Base-by-base conservation (phyloP, 2,797 vertebrate genomes). In the Catharus ustulatus region DNA sequence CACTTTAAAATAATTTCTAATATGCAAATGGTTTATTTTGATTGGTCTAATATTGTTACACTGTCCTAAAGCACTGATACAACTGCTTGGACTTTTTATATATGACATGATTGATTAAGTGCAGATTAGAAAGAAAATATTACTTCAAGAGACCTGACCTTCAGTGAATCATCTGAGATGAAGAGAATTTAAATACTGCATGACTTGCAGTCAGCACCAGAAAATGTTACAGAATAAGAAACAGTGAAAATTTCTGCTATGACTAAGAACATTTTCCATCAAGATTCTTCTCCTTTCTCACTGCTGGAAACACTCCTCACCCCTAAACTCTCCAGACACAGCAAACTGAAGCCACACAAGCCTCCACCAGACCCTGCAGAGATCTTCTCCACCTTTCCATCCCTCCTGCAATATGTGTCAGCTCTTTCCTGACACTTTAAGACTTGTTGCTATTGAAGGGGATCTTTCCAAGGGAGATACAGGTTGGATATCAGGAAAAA, bases 91-190 rank as follows among this genome's bases (percentile, higher is more conserved):
- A 68, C 45, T 92, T 89, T 75, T 88, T 92, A 64, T 77, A 61
- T 69, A 58, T 73, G 42, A 78, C 51, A 91, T 94, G 92, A 96
- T 89, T 96, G 94, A 96, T 95, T 88, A 84, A 59, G 48, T 89
- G 59, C 57, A 93, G 92, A 89, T 94, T 93, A 94, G 87, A 90
- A 79, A 78, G 75, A 95, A 95, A 95, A 94, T 90, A 91, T 78
- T 93, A 82, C 91, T 94, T 89, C 51, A 84, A 59, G 68, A 87
- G 87, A 80, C 76, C 61, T 92, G 95, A 95, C 90, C 94, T 96
- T 94, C 91, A 89, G 90, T 94, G 90, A 90, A 96, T 94, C 84
- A 95, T 85, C 45, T 5, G 5, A 89, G 68, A 92, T 69, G 36
- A 96, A 84, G 84, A 81, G 64, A 95, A 92, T 94, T 94, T 95